Evolutionary conservation across 2,113 vertebrate genomes (phyloP).

Genomic region (Tychaedon coryphoeus): DNA sequence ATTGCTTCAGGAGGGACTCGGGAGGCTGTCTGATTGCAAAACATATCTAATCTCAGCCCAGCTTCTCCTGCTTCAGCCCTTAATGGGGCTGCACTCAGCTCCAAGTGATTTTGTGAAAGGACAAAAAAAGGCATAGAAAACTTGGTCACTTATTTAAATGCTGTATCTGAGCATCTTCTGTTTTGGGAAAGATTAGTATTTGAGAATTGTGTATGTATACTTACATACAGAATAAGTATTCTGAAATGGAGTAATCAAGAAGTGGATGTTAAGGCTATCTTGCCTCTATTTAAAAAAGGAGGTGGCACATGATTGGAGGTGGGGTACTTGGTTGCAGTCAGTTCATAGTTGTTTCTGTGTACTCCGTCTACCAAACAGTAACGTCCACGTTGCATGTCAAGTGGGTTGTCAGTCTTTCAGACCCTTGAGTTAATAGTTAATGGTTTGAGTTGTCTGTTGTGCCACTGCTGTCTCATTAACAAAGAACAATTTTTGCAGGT

Average conservation of each 20-base stretch:
- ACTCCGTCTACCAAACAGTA: not conserved
- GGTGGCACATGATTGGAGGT: not conserved
- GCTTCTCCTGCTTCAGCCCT: not conserved
- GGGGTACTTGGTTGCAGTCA: not conserved
- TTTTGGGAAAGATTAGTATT: not conserved
- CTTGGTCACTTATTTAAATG: not conserved
- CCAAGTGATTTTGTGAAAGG: not conserved
- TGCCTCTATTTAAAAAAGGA: not conserved
- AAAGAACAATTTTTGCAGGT: slow-evolving; percentile 33
- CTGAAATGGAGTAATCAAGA: not conserved
- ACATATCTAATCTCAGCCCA: not conserved
- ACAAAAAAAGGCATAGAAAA: not conserved
- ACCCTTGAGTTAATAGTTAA: not conserved
- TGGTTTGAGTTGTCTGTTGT: not conserved
- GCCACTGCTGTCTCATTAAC: not conserved
- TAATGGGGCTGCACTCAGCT: not conserved
- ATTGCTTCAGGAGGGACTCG: fast-evolving
- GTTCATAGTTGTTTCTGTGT: not conserved
- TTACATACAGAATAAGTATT: not conserved
- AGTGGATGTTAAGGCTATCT: not conserved
- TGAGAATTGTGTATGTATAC: not conserved
- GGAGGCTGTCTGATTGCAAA: not conserved
- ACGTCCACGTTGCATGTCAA: fast-evolving
- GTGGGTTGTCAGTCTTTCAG: not conserved
- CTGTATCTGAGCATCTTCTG: not conserved